A percentile compares a stretch with the other conserved stretches of the same genome.
These are phyloP conservation scores for Parascotia fuliginaria DNA, from an alignment of 2,888 invertebrate genomes.

Conservation along the genomic window DNA sequence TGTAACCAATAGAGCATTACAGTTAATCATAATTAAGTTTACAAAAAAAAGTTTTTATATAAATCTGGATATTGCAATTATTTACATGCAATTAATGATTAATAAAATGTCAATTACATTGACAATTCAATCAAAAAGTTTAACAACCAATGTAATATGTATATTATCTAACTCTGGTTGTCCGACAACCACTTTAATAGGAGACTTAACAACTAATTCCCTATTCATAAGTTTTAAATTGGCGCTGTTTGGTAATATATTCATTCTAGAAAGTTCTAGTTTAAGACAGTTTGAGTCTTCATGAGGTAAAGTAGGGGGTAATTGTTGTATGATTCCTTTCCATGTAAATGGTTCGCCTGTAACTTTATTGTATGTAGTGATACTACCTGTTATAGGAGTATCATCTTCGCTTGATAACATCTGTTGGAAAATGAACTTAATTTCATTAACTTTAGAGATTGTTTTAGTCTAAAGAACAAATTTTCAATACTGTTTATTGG, in stretches of 20 bases:
- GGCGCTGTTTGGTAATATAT: conserved; percentile 65
- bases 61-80: too few species aligned
- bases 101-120: background rate
- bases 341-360: conserved; percentile 66
- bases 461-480: too few species aligned
- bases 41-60: too few species aligned
- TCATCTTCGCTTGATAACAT: conserved; percentile 48
- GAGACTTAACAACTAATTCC: conserved; percentile 53
- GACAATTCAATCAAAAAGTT: conserved; percentile 38
- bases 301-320: conserved; percentile 52
- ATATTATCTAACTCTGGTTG: conserved; percentile 59
- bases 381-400: conserved; percentile 45
- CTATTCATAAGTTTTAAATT: conserved; percentile 58
- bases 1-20: too few species aligned
- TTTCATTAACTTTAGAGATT: too few species aligned
- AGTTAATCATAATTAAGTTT: too few species aligned
- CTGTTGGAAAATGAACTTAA: conserved; percentile 55
- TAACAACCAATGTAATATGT: conserved; percentile 58
- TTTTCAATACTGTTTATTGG: too few species aligned
- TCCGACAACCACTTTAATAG: conserved; percentile 58
- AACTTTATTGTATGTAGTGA: conserved; percentile 70
- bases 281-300: conserved; percentile 47
- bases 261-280: conserved; percentile 55
- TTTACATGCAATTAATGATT: conserved; percentile 9
- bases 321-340: conserved; percentile 54